Conservation (phyloP, 2,888 invertebrate species). For the Cephus pulcher region DNA sequence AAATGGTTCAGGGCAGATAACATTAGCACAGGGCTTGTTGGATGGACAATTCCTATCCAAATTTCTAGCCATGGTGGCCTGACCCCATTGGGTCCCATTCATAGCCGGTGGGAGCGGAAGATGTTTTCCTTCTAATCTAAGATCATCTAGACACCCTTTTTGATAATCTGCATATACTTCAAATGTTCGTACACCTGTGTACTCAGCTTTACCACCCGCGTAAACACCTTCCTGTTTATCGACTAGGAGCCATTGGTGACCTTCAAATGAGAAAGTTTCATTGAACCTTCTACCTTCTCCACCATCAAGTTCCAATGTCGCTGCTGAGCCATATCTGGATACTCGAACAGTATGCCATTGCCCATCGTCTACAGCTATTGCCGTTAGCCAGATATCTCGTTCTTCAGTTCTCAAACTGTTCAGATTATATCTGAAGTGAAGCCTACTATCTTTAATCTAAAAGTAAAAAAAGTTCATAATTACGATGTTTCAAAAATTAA, state of each 20-base stretch:
- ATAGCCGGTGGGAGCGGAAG: conserved; percentile 93
- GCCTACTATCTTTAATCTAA: conserved; percentile 88
- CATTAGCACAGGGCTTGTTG: conserved; percentile 94
- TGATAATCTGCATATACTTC: conserved; percentile 96
- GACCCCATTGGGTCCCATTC: conserved; percentile 96
- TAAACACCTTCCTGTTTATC: conserved; percentile 96
- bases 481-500: background rate
- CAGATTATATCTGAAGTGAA: conserved; percentile 93
- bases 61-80: conserved; percentile 93
- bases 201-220: conserved; percentile 95
- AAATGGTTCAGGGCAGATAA: conserved; percentile 93
- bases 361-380: conserved; percentile 92
- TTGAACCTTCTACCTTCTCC: conserved; percentile 95
- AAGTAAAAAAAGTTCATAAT: conserved; percentile 28
- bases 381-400: conserved; percentile 88
- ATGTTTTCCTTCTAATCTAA: conserved; percentile 93
- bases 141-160: conserved; percentile 88
- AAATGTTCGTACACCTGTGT: conserved; percentile 92
- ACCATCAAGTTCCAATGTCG: conserved; percentile 92
- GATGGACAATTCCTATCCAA: conserved; percentile 93
- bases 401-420: conserved; percentile 93
- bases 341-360: conserved; percentile 97
- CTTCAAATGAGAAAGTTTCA: conserved; percentile 90
- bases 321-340: conserved; percentile 91
- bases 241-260: conserved; percentile 92